These are phyloP conservation scores for Drosophila atripex DNA, from an alignment of 2,888 invertebrate genomes.

Conservation along the genomic window DNA sequence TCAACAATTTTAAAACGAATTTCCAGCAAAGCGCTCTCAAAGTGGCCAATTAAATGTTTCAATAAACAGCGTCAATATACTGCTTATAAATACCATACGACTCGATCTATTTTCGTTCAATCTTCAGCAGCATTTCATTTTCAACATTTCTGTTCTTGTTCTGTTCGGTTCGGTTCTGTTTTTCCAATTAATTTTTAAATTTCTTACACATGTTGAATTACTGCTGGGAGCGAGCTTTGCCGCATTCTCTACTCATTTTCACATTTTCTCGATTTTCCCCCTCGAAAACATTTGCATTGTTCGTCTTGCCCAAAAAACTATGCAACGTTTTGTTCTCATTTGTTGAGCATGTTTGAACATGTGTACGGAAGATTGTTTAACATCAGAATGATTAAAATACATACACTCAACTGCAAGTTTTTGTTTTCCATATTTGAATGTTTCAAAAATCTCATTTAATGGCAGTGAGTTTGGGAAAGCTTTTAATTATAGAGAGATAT, in stretches of 20 bases:
- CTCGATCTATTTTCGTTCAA: slow-evolving; percentile 52
- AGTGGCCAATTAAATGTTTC: slow-evolving; percentile 71
- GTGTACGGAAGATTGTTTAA: slow-evolving; percentile 1
- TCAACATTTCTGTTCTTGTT: slow-evolving; percentile 5
- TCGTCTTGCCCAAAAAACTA: slow-evolving; percentile 13
- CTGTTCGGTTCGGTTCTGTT: slow-evolving; percentile 10
- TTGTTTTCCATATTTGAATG: slow-evolving; percentile 6
- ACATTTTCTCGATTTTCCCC: slow-evolving; percentile 4
- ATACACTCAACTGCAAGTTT: neutral
- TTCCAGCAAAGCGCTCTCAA: slow-evolving; percentile 42
- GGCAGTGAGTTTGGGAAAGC: slow-evolving; percentile 2
- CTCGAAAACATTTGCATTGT: neutral
- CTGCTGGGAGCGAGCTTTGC: slow-evolving; percentile 16
- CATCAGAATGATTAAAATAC: slow-evolving; percentile 1
- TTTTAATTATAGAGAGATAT: slow-evolving; percentile 4
- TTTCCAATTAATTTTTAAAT: slow-evolving; percentile 40
- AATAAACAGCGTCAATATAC: slow-evolving; percentile 60
- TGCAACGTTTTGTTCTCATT: slow-evolving; percentile 12
- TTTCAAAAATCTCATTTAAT: neutral
- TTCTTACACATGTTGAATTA: slow-evolving; percentile 43
- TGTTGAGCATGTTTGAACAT: neutral
- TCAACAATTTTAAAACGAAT: slow-evolving; percentile 37
- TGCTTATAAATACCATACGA: slow-evolving; percentile 42
- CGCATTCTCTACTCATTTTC: slow-evolving; percentile 15
- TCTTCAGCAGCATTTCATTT: slow-evolving; percentile 27